A percentile compares a stretch with the other conserved stretches of the same genome.
Conservation (phyloP, 2,888 invertebrate genomes). For the Leucozona laternaria region DNA sequence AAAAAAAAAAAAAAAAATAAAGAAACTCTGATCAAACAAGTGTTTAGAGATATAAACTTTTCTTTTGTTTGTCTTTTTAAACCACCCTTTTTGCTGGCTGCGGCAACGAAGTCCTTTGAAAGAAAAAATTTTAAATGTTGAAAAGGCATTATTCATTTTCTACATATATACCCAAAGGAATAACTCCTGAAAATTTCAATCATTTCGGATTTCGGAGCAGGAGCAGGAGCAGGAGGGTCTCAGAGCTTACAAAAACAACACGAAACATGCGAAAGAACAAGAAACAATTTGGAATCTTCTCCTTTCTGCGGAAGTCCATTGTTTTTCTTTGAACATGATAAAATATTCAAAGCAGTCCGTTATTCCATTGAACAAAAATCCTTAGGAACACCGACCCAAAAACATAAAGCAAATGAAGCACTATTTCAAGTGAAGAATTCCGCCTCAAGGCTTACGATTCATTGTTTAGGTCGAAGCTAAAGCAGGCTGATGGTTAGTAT, state of each 20-base stretch:
- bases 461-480: background rate
- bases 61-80: conserved; percentile 31
- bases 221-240: conserved; percentile 13
- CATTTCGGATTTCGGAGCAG: conserved; percentile 44
- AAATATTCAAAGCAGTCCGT: conserved; percentile 65
- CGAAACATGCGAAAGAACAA: background rate
- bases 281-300: conserved; percentile 21
- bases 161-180: conserved; percentile 4
- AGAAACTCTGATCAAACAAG: conserved; percentile 51
- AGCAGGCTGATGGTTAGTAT: background rate
- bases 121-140: conserved; percentile 19
- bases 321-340: conserved; percentile 13
- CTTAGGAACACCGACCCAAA: conserved; percentile 37
- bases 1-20: background rate
- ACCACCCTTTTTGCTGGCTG: conserved; percentile 9
- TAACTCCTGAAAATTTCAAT: conserved; percentile 57
- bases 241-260: background rate
- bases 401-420: conserved; percentile 47
- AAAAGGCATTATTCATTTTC: conserved; percentile 41
- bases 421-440: conserved; percentile 59
- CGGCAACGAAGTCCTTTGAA: conserved; percentile 5
- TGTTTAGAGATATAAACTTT: conserved; percentile 45
- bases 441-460: conserved; percentile 37
- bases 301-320: conserved; percentile 16
- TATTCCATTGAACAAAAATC: conserved; percentile 48